Evolutionary conservation across 2,888 invertebrate species (phyloP), one percentile per base, ranked within the genome.

Genomic region (Drosophila ustulata): DNA sequence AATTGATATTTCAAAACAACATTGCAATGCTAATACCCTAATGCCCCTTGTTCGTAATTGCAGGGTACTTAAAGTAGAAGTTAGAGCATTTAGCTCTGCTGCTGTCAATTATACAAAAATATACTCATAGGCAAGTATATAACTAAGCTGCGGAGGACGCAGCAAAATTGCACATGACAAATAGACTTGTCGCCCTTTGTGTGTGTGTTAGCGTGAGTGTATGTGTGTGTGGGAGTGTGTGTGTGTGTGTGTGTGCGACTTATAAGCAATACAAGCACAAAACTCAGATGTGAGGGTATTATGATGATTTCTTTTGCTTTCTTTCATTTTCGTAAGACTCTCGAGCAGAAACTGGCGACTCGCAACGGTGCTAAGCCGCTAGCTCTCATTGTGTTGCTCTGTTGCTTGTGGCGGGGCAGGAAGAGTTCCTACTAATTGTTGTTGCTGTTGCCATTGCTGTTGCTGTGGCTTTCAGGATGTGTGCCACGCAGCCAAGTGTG

Each of bases 51-150:
- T 6, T 18, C 26, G 8, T 5, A 18, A 49, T 7, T 46, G 26
- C 46, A 74, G 78, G 77, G 58, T 75, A 65, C 52, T 53, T 18
- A 26, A 67, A 76, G 62, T 46, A 63, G 55, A 65, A 66, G 52
- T 67, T 47, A 25, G 66, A 74, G 71, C 83, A 86, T 71, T 88
- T 80, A 82, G 66, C 70, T 57, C 55, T 52, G 37, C 68, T 72
- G 78, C 68, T 80, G 78, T 83, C 89, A 83, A 83, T 83, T 83
- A 83, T 87, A 70, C 74, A 69, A 70, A 86, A 84, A 80, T 80
- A 80, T 77, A 76, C 71, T 76, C 71, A 71, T 73, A 71, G 58
- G 32, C 32, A 58, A 78, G 57, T 52, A 63, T 57, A 61, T 57
- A 75, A 66, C 58, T 66, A 66, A 80, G 56, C 7, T 23, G 26